Base-by-base conservation (phyloP, 2,113 vertebrate genomes). In the Poeciliopsis occidentalis region DNA sequence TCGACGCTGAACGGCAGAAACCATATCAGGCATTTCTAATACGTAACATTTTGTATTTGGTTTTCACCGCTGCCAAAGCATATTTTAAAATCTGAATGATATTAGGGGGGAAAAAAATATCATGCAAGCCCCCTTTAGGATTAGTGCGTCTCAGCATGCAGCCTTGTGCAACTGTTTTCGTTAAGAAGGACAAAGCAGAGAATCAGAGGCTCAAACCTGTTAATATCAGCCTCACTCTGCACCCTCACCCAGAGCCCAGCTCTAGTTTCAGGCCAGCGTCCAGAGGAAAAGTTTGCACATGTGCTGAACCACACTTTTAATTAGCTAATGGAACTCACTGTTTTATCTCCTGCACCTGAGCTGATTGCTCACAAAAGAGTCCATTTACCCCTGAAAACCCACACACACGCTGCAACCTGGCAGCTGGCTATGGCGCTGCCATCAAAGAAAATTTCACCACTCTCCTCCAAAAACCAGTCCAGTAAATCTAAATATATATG, bases 281-380 rank as follows among this genome's bases (percentile, higher is more conserved):
- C n/a, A n/a, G n/a, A n/a, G n/a, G n/a, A n/a, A n/a, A n/a, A n/a
- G n/a, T 60, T 81, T 74, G 88, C 85, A 90, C 92, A 91, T 89
- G 89, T 76, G 80, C 79, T 74, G 80, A 80, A 87, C 86, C 78
- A 78, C 79, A 54, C 66, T 89, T 94, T 93, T 93, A 94, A 95
- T 95, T 92, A 94, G 92, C 92, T 95, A 94, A 94, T 92, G 90
- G 91, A 62, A 24, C 84, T 84, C 73, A n/a, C 71, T 63, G 81
- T 88, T 89, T 92, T 89, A 91, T 92, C 89, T 91, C 79, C 84
- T 85, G 87, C 77, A 62, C 87, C 84, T 84, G 89, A 89, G 89
- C 81, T 86, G 88, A 93, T 89, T 88, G 88, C 84, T 90, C 87
- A 92, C 87, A 92, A 92, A 93, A 91, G 89, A 82, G 81, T 91